Conservation (phyloP, 2,797 vertebrate genomes). For the Sandelia bainsii region DNA sequence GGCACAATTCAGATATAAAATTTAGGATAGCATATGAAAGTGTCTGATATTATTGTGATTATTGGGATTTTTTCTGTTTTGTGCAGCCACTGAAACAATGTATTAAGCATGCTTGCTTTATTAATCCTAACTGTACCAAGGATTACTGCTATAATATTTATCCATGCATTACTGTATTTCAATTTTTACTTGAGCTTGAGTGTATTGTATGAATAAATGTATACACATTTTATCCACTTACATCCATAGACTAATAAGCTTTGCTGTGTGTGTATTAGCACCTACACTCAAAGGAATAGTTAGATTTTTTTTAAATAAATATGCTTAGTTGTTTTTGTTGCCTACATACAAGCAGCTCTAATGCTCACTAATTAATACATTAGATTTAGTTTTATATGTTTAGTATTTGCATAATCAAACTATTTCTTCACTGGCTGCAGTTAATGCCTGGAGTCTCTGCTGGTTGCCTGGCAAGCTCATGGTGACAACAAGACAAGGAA, state of each 20-base stretch:
- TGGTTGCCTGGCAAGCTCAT: not conserved
- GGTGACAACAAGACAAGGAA: not conserved
- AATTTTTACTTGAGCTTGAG: not conserved
- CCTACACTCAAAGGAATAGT: no score
- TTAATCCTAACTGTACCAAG: not conserved
- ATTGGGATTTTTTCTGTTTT: not conserved
- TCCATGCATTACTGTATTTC: not conserved
- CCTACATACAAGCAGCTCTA: not conserved
- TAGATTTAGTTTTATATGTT: not conserved
- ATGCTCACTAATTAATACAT: not conserved
- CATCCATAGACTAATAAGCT: not conserved
- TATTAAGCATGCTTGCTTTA: not conserved
- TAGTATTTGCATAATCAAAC: not conserved
- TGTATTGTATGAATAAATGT: not conserved
- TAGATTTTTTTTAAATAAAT: no score
- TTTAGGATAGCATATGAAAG: conserved; percentile 33
- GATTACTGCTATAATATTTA: not conserved
- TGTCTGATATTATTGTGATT: conserved; percentile 41
- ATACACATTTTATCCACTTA: no score
- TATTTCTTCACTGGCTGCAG: not conserved
- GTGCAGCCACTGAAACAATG: not conserved
- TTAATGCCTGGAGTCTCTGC: not conserved
- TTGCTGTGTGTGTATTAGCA: not conserved
- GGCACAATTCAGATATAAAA: conserved; percentile 34
- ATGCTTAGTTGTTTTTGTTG: no score